phyloP scores from a whole-genome alignment of 2,888 invertebrate genomes.

The Phasia obesa region DNA sequence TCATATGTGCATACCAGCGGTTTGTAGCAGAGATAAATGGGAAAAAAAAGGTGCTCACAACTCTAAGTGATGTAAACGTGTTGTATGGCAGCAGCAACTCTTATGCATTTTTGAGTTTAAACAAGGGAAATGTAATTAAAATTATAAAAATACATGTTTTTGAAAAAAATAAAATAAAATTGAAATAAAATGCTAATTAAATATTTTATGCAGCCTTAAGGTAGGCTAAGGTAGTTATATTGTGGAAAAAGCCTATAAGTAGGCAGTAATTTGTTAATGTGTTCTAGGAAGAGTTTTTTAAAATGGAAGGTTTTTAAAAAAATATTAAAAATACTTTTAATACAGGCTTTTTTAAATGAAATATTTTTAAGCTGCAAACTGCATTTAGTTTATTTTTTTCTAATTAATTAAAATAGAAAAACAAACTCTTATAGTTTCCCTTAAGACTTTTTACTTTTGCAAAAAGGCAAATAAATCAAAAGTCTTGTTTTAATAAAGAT shows the following conservation, averaged over 20 bases:
- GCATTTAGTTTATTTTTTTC: too few relatives aligned
- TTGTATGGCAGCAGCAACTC: conserved; percentile 14
- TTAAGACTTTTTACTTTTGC: too few relatives aligned
- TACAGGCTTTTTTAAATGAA: too few relatives aligned
- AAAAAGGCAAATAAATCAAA: conserved; percentile 2
- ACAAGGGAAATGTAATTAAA: conserved; percentile 70
- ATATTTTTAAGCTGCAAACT: too few relatives aligned
- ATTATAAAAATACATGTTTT: conserved; percentile 53
- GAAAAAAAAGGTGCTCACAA: conserved; percentile 19
- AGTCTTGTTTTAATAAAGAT: conserved; percentile 22
- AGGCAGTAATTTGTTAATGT: conserved; percentile 3
- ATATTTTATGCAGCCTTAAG: conserved; percentile 43
- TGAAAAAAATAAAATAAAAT: conserved; percentile 40
- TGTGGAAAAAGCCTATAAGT: conserved; percentile 34
- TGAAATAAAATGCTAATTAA: conserved; percentile 62
- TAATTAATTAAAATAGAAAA: too few relatives aligned
- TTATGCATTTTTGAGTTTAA: conserved; percentile 67
- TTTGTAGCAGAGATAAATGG: conserved; percentile 49
- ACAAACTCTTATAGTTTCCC: too few relatives aligned
- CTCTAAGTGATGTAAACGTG: conserved; percentile 37
- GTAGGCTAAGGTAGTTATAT: conserved; percentile 38
- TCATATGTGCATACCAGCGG: conserved; percentile 76
- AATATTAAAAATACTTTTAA: too few relatives aligned
- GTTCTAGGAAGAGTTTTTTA: not conserved
- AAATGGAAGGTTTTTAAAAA: not conserved